Conservation (phyloP, 1,140 invertebrate species). For the Megalonaias nervosa region DNA sequence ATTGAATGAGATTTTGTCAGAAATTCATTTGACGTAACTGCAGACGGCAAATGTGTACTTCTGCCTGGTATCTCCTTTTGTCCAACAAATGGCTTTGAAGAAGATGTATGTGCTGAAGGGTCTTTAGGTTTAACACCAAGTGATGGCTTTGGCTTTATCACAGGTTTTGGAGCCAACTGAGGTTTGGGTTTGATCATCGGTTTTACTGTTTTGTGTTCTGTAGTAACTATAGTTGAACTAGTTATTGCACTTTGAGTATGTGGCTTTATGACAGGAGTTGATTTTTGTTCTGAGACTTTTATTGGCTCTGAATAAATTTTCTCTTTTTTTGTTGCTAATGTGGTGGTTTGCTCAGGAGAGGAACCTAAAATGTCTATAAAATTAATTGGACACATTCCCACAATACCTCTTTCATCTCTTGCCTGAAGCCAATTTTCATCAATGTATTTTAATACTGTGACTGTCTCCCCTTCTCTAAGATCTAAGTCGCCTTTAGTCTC, state of each 20-base stretch:
- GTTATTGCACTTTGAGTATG: background rate
- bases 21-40: background rate
- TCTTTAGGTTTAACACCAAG: constrained; percentile 39
- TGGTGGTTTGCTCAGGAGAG: constrained; percentile 35
- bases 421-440: constrained; percentile 79
- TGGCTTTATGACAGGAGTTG: background rate
- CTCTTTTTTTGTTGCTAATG: background rate
- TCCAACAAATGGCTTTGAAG: constrained; percentile 6
- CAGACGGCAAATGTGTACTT: no score
- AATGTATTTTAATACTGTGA: constrained; percentile 74
- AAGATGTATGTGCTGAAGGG: constrained; percentile 1
- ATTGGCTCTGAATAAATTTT: constrained; percentile 2
- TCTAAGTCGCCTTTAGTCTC: constrained; percentile 75
- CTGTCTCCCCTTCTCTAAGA: constrained; percentile 74
- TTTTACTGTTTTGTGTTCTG: constrained; percentile 27
- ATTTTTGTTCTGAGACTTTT: background rate
- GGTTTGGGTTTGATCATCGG: constrained; percentile 55
- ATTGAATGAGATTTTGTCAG: constrained; percentile 31
- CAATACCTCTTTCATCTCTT: constrained; percentile 72
- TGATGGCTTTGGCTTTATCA: constrained; percentile 49
- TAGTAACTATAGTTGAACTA: constrained; percentile 1
- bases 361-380: constrained; percentile 77
- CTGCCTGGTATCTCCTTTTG: background rate
- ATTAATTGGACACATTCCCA: constrained; percentile 78
- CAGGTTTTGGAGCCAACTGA: constrained; percentile 52